Evolutionary conservation across 2,113 vertebrate species (phyloP).

Genomic region (Hucho hucho): DNA sequence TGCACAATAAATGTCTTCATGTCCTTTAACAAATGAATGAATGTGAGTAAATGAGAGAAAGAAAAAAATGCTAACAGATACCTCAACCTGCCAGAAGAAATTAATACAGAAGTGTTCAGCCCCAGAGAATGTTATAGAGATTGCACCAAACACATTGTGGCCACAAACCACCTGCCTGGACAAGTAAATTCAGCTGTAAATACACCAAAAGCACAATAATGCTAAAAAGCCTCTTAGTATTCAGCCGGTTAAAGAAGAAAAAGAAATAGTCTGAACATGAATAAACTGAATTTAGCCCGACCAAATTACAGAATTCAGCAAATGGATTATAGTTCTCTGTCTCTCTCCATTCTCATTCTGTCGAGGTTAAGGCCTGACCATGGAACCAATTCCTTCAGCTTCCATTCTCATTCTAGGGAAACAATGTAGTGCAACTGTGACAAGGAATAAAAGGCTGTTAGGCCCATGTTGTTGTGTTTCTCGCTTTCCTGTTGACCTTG

Average conservation of each 20-base stretch:
- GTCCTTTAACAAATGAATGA: background rate
- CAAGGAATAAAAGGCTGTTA: constrained; percentile 1
- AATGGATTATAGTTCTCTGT: background rate
- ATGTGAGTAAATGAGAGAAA: constrained; percentile 15
- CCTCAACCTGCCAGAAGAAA: constrained; percentile 34
- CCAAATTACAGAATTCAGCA: background rate
- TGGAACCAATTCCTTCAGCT: no score
- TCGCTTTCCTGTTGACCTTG: background rate
- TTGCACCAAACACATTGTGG: constrained; percentile 26
- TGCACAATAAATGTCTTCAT: no score
- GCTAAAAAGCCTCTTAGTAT: background rate
- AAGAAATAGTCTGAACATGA: background rate
- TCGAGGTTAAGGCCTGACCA: background rate
- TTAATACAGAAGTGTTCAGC: constrained; percentile 25
- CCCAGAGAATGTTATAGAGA: constrained; percentile 40
- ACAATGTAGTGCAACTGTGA: no score
- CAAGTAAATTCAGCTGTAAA: constrained; percentile 28
- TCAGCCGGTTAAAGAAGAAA: background rate
- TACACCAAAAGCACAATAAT: constrained; percentile 8
- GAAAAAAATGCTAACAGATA: constrained; percentile 18
- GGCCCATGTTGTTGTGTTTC: background rate
- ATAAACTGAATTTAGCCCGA: background rate
- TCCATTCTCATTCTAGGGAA: no score
- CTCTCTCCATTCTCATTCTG: background rate
- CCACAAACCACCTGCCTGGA: constrained; percentile 45